Evolutionary conservation across 2,797 vertebrate species (phyloP).

Genomic region (Spinus olivaceus): DNA sequence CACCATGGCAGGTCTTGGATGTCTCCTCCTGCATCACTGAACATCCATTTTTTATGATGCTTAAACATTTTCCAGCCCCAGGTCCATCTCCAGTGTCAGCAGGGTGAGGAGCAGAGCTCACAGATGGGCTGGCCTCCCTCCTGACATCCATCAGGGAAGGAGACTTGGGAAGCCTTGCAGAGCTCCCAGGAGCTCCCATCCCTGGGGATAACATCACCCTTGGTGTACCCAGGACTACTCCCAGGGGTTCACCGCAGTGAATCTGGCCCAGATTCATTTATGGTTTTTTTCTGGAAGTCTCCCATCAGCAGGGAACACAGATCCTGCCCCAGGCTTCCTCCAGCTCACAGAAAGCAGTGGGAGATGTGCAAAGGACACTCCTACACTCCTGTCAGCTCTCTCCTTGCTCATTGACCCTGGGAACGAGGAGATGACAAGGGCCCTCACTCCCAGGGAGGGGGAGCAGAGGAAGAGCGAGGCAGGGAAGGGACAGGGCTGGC

Average conservation of each 20-base stretch:
- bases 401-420: neutral
- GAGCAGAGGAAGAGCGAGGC: neutral
- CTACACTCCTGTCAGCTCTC: neutral
- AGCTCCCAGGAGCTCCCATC: neutral
- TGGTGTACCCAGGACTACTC: neutral
- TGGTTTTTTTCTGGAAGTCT: neutral
- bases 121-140: neutral
- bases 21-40: neutral
- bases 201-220: rapidly evolving
- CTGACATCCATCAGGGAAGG: rapidly evolving
- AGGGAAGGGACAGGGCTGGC: neutral
- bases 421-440: neutral
- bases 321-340: neutral
- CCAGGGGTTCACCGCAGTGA: neutral
- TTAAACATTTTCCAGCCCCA: slow-evolving; percentile 22
- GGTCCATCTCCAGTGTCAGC: neutral
- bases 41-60: slow-evolving; percentile 28
- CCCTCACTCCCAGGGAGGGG: neutral
- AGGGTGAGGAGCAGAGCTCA: neutral
- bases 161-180: rapidly evolving
- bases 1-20: neutral
- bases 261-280: neutral
- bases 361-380: neutral
- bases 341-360: rapidly evolving
- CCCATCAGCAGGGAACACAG: neutral